Base-by-base conservation (phyloP, 2,888 invertebrate genomes). In the Listrodromus nycthemerus region DNA sequence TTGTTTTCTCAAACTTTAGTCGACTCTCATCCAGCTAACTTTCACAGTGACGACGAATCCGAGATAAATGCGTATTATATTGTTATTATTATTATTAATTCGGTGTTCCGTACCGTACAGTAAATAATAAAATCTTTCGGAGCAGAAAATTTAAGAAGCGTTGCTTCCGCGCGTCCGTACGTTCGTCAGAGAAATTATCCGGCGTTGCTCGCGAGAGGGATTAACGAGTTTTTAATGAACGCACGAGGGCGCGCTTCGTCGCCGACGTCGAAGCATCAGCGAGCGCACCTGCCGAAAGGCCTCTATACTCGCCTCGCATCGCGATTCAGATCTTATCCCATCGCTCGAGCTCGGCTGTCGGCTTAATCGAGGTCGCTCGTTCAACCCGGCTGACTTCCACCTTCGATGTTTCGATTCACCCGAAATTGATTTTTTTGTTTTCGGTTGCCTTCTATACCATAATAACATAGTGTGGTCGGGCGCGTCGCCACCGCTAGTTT, bases 201-300 rank as follows among this genome's bases (percentile, higher is more conserved):
- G 66, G 41, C 77, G 66, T 19, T 1, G 41, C 82, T 70, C 81
- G 80, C 74, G 83, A 74, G 84, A 84, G 78, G 87, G 86, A 87
- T 89, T 91, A 90, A 92, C 89, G 89, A 90, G 90, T 89, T 88
- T 91, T 91, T 91, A 91, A 92, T 91, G 91, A 91, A 91, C 86
- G 76, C 71, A 52, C 52, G 52, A 66, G 69, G 75, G 65, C 67
- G 63, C 65, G 27, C 63, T 55, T 24, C 78, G 74, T 79, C 84
- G 76, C 80, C 86, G 85, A 85, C 76, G 70, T 65, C 73, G 61
- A 65, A 66, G 86, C 81, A 87, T 86, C 86, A 84, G 73, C 50
- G 61, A 77, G 67, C 58, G 85, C 87, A 88, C 87, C 88, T 87
- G 89, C 86, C 88, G 78, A 84, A 86, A 85, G 84, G 78, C 85